These are phyloP conservation scores for Benthosema pterotum DNA, from an alignment of 2,797 vertebrate species.

Conservation along the genomic window DNA sequence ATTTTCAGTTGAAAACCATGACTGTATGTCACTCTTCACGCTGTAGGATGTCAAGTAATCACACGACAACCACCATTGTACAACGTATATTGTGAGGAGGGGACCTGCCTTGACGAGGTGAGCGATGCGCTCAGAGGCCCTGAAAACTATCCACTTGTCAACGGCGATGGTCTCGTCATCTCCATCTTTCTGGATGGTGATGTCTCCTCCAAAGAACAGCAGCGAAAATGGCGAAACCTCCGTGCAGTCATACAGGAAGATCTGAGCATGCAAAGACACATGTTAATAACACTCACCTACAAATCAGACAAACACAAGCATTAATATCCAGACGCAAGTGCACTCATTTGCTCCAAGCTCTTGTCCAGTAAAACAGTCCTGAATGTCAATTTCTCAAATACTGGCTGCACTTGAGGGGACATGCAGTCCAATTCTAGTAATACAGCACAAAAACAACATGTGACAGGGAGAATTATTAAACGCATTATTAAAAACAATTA, in stretches of 20 bases:
- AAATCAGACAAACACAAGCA: neutral
- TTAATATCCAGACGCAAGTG: too few species aligned
- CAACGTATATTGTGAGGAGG: too few species aligned
- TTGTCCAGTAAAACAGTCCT: too few species aligned
- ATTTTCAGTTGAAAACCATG: too few species aligned
- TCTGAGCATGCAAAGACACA: conserved; percentile 75
- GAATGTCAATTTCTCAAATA: too few species aligned
- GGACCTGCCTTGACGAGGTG: conserved; percentile 90
- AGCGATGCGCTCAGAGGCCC: conserved; percentile 93
- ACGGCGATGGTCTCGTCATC: conserved; percentile 95
- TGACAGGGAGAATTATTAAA: conserved; percentile 8
- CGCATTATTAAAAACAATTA: too few species aligned
- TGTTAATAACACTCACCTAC: conserved; percentile 5
- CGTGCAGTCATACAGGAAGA: conserved; percentile 97
- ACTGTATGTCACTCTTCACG: too few species aligned
- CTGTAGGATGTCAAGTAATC: too few species aligned
- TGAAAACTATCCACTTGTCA: conserved; percentile 97
- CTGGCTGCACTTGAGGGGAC: too few species aligned
- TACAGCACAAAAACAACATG: neutral
- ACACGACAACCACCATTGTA: too few species aligned
- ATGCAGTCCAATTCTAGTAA: too few species aligned
- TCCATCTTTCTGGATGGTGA: conserved; percentile 94
- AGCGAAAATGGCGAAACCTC: conserved; percentile 97
- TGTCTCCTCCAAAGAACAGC: conserved; percentile 95
- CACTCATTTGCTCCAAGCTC: too few species aligned